Percentiles rank a stretch among this genome's conserved stretches.
Evolutionary conservation across 2,113 vertebrate genomes (phyloP).

Genomic region (Anser brachyrhynchus): DNA sequence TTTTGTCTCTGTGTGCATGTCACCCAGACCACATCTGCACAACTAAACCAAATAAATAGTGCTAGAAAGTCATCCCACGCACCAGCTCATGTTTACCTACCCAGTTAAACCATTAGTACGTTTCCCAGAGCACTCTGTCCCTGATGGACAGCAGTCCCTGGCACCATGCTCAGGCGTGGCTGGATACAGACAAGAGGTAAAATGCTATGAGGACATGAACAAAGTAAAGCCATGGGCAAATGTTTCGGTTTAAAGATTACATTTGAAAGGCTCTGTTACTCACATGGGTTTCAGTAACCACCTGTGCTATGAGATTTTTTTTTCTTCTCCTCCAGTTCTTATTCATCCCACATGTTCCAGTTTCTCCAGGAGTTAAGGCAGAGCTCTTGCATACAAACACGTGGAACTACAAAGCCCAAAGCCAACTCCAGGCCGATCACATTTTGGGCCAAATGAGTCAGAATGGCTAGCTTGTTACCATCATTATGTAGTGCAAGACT

Average conservation of each 20-base stretch:
- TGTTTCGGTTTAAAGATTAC: not conserved
- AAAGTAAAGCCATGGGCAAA: not conserved
- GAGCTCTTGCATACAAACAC: not conserved
- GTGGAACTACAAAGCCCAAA: not conserved
- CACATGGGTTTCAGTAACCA: not conserved
- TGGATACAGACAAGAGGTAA: not conserved
- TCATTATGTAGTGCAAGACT: not conserved
- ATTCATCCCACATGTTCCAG: not conserved
- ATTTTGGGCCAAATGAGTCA: not conserved
- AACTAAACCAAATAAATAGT: not conserved
- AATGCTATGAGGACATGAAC: not conserved
- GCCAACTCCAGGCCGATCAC: not conserved
- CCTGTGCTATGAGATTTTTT: not conserved
- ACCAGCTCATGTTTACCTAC: not conserved
- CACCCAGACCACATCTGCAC: not conserved
- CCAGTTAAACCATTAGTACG: not conserved
- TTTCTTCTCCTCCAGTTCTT: not conserved
- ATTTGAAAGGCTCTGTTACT: not conserved
- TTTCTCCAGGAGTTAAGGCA: not conserved
- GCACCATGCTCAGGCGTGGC: not conserved
- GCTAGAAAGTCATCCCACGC: rapidly evolving
- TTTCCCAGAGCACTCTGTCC: not conserved
- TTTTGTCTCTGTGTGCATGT: not conserved
- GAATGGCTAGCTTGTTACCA: not conserved
- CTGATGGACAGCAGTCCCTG: not conserved